Conservation (phyloP, 2,797 vertebrate genomes). For the Helostoma temminkii region DNA sequence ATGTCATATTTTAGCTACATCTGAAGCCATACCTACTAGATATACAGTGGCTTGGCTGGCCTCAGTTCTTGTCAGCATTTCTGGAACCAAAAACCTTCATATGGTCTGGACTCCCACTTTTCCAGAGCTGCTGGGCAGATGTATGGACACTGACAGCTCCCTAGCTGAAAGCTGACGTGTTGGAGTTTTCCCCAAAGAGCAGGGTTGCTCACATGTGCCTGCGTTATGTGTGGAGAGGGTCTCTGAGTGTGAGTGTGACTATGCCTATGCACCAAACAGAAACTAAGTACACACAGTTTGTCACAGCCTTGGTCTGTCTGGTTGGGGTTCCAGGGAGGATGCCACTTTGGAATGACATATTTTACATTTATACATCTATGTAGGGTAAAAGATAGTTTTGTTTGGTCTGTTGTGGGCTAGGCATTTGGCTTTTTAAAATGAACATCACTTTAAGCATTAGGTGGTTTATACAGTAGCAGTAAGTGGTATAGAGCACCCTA, state of each 20-base stretch:
- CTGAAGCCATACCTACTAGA: constrained; percentile 24
- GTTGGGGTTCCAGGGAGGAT: background rate
- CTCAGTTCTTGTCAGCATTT: constrained; percentile 5
- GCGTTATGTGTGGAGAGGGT: constrained; percentile 9
- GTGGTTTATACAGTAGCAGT: too few species aligned
- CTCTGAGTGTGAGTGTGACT: constrained; percentile 10
- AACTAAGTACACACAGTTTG: constrained; percentile 1
- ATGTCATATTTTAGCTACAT: constrained; percentile 26
- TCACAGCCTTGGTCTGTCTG: constrained; percentile 11
- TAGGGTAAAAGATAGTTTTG: background rate
- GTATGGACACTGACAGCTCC: constrained; percentile 17
- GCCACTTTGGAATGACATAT: background rate
- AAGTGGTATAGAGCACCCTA: background rate
- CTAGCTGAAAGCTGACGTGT: constrained; percentile 6
- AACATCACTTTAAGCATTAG: background rate
- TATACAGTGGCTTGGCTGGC: constrained; percentile 16
- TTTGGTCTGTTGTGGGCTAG: background rate
- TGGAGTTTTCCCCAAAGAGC: constrained; percentile 25
- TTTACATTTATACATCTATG: too few species aligned
- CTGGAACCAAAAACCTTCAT: constrained; percentile 24
- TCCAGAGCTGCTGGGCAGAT: constrained; percentile 9
- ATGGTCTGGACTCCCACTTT: background rate
- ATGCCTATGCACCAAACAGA: background rate
- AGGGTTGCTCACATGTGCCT: constrained; percentile 10
- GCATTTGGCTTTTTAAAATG: background rate